phyloP scores from a whole-genome alignment of 2,113 vertebrate species.

The Procavia capensis region DNA sequence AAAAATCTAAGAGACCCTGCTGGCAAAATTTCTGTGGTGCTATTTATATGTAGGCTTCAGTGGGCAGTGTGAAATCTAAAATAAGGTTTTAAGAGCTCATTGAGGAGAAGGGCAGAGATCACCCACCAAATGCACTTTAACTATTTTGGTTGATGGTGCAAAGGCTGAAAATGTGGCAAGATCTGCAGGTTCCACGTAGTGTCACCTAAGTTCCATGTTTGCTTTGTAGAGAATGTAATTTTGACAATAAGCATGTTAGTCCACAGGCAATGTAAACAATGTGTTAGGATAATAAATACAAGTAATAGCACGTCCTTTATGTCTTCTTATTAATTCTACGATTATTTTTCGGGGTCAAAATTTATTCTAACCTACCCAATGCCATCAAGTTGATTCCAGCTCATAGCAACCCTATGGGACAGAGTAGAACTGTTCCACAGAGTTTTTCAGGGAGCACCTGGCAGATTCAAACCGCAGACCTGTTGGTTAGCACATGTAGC shows the following conservation, averaged over 20 bases:
- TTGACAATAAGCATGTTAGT: neutral
- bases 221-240: neutral
- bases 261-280: too few relatives aligned
- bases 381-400: too few relatives aligned
- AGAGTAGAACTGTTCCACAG: too few relatives aligned
- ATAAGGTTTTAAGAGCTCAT: slow-evolving; percentile 68
- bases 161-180: neutral
- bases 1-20: slow-evolving; percentile 65
- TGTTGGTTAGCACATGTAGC: too few relatives aligned
- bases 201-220: neutral
- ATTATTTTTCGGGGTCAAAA: neutral
- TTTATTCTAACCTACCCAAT: neutral
- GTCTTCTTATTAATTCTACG: neutral
- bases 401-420: too few relatives aligned
- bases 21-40: slow-evolving; percentile 46
- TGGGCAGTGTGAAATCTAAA: slow-evolving; percentile 58
- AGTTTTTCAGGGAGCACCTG: too few relatives aligned
- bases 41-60: slow-evolving; percentile 66
- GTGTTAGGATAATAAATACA: neutral
- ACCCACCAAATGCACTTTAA: slow-evolving; percentile 71
- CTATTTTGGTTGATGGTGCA: slow-evolving; percentile 62
- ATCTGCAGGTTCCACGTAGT: slow-evolving; percentile 15
- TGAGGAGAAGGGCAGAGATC: slow-evolving; percentile 29
- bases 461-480: too few relatives aligned
- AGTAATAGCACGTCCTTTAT: neutral